These are phyloP conservation scores for Brachyhypopomus occidentalis DNA, from an alignment of 2,113 vertebrate genomes.

Conservation along the genomic window DNA sequence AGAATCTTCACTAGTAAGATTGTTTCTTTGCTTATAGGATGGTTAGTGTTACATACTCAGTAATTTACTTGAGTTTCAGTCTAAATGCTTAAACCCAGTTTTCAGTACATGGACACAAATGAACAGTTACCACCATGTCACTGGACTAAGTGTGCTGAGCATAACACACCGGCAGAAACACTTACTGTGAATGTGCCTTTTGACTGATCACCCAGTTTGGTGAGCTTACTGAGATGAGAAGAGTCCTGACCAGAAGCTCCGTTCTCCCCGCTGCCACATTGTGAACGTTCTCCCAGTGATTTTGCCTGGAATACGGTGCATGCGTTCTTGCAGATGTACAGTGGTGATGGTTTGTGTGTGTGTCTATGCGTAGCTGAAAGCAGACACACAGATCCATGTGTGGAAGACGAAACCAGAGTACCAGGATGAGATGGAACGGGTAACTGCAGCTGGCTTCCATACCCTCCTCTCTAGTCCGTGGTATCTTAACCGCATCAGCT, in stretches of 20 bases:
- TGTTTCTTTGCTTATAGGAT: too few relatives aligned
- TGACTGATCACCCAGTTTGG: not conserved
- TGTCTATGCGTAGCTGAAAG: slow-evolving; percentile 77
- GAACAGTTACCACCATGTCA: too few relatives aligned
- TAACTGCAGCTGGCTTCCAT: slow-evolving; percentile 85
- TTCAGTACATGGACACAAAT: too few relatives aligned
- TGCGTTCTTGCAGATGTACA: slow-evolving; percentile 52
- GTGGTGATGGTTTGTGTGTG: slow-evolving; percentile 32
- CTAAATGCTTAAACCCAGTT: too few relatives aligned
- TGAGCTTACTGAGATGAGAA: not conserved
- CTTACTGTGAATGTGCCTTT: not conserved
- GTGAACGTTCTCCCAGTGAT: not conserved
- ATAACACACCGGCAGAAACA: too few relatives aligned
- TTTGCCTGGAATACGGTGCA: slow-evolving; percentile 16
- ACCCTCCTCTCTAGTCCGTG: slow-evolving; percentile 92
- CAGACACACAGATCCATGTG: slow-evolving; percentile 89
- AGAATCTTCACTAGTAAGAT: too few relatives aligned
- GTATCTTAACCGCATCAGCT: slow-evolving; percentile 93
- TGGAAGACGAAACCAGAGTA: slow-evolving; percentile 84
- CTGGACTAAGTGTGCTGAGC: too few relatives aligned
- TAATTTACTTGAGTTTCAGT: too few relatives aligned
- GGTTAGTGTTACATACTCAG: too few relatives aligned
- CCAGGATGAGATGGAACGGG: slow-evolving; percentile 77
- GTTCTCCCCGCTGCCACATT: too few relatives aligned
- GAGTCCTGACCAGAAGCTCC: not conserved